These are phyloP conservation scores for rabbit (Oryctolagus cuniculus) DNA, from an alignment of 2,113 vertebrate species.

Conservation along the genomic window DNA sequence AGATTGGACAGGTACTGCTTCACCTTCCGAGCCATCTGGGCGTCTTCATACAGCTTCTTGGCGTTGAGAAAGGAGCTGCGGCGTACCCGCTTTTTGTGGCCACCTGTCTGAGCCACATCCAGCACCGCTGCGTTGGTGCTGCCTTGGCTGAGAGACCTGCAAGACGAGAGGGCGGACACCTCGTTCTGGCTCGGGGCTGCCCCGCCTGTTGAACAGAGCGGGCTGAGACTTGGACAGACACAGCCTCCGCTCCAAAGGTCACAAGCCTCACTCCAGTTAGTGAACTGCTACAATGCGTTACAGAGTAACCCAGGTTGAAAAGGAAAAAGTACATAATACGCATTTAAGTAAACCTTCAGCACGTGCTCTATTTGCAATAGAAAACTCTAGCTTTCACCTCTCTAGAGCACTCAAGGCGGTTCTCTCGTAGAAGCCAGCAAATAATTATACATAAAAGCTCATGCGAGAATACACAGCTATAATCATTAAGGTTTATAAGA, in stretches of 20 bases:
- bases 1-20: slow-evolving; percentile 97
- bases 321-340: slow-evolving; percentile 24
- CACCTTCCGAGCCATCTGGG: slow-evolving; percentile 98
- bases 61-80: slow-evolving; percentile 99
- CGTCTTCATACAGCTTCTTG: slow-evolving; percentile 99
- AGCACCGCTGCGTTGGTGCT: slow-evolving; percentile 95
- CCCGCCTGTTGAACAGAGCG: neutral
- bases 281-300: slow-evolving; percentile 81
- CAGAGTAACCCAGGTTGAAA: slow-evolving; percentile 65
- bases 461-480: slow-evolving; percentile 85
- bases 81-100: slow-evolving; percentile 98
- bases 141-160: slow-evolving; percentile 97
- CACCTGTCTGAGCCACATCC: slow-evolving; percentile 95
- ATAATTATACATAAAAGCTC: slow-evolving; percentile 83
- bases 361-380: slow-evolving; percentile 65
- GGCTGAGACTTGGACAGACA: slow-evolving; percentile 77
- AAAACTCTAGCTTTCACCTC: slow-evolving; percentile 75
- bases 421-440: slow-evolving; percentile 77
- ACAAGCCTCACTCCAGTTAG: slow-evolving; percentile 88
- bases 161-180: slow-evolving; percentile 67
- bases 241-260: slow-evolving; percentile 81
- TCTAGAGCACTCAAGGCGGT: slow-evolving; percentile 76
- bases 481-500: neutral
- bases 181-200: neutral
- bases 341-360: slow-evolving; percentile 66